These are phyloP conservation scores for Tyrannus savana DNA, from an alignment of 2,113 vertebrate species.

Conservation along the genomic window DNA sequence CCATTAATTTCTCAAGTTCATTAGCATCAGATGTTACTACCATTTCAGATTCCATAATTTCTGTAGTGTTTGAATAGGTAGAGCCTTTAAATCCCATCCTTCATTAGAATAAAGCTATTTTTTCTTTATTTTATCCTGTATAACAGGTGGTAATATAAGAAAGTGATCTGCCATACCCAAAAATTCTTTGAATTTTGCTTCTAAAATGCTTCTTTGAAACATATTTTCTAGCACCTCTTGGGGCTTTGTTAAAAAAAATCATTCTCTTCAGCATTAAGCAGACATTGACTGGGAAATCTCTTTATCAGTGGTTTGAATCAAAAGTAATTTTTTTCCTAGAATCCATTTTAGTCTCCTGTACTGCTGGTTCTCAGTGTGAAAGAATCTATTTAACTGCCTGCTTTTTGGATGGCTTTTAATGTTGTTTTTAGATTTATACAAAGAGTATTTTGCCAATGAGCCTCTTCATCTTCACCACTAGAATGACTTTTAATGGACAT, in stretches of 20 bases:
- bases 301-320: constrained; percentile 38
- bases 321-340: not conserved
- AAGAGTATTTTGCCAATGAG: constrained; percentile 52
- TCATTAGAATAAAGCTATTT: not conserved
- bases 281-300: constrained; percentile 25
- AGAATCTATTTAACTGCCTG: constrained; percentile 50
- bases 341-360: constrained; percentile 29
- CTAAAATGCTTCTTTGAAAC: not conserved
- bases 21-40: not conserved
- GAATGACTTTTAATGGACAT: constrained; percentile 62
- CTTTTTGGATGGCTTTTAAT: constrained; percentile 47
- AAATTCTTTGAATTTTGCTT: not conserved
- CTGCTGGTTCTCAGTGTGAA: constrained; percentile 42
- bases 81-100: not conserved
- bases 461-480: constrained; percentile 53
- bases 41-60: not conserved
- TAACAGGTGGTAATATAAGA: not conserved
- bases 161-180: not conserved
- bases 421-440: constrained; percentile 46
- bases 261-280: not conserved
- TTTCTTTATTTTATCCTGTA: not conserved
- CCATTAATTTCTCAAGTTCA: not conserved
- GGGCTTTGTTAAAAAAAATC: not conserved
- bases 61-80: not conserved
- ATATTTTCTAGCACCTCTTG: not conserved